Base-by-base conservation (phyloP, 2,113 vertebrate species). In the Albula goreensis region DNA sequence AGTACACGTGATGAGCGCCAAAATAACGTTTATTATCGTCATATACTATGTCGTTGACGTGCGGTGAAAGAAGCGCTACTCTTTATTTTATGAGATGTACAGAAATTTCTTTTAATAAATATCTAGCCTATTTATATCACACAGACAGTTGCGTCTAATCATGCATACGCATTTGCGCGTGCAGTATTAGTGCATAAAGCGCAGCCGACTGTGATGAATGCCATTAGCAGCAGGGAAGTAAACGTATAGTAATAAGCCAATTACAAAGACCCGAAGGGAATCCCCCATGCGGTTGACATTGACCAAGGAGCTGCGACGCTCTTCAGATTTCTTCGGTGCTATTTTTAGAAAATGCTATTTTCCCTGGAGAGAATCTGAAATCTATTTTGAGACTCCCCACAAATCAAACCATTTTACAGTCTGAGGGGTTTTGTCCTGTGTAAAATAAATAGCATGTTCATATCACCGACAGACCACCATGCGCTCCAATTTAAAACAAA, bases 321-420 rank as follows among this genome's bases (percentile, higher is more conserved):
- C 4, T 50, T 22, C 50, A 8, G 49, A 15, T 15, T 50, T 17
- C 49, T 81, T 19, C 50, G 13, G 48, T 51, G 41, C 79, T 51
- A 81, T 81, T 81, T 81, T 81, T 81, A 51, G 48, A 50, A 15
- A 10, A 81, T 19, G 17, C 10, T 50, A 50, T 81, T 81, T 81
- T 79, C 78, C 13, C 79, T 41, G 13, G 48, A 79, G 48, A 50
- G 79, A 17, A 50, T 15, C 2, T 4, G 48, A 22, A 81, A 81
- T 51, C 79, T 51, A 81, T 81, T 81, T 81, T 51, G 50, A 81
- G 79, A 81, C 50, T 81, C 51, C 49, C 79, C 51, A 12, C 3
- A 81, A 81, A 51, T 12, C 79, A 81, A 81, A 50, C 79, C 79
- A 81, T 50, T 15, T 22, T 19, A 81, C 49, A 81, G 19, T 70